phyloP scores from a whole-genome alignment of 1,140 invertebrate species.

The Conus ventricosus region DNA sequence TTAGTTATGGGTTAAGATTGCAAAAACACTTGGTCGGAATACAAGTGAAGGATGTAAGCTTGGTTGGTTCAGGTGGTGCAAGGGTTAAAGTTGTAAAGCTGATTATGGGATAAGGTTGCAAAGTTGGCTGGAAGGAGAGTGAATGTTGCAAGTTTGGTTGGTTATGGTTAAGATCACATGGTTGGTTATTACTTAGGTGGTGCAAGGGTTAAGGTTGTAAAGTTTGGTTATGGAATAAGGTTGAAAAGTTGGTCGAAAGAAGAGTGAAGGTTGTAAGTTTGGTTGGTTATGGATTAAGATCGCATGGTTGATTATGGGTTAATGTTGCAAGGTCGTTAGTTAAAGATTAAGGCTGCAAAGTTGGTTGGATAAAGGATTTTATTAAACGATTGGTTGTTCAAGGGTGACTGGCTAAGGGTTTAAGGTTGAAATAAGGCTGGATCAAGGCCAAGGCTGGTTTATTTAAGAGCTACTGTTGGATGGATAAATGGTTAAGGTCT shows the following conservation, averaged over 20 bases:
- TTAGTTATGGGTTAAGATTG: neutral
- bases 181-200: too few species aligned
- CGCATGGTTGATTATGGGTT: neutral
- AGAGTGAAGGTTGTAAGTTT: too few species aligned
- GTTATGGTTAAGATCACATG: neutral
- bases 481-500: too few species aligned
- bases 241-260: too few species aligned
- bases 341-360: neutral
- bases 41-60: too few species aligned
- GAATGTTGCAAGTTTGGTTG: neutral
- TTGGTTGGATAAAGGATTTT: too few species aligned
- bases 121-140: neutral
- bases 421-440: too few species aligned
- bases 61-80: too few species aligned
- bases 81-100: neutral
- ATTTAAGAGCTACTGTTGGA: too few species aligned
- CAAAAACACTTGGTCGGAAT: neutral
- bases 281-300: neutral
- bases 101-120: neutral
- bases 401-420: too few species aligned
- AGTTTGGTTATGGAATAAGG: neutral
- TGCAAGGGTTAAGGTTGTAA: neutral
- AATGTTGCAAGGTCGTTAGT: neutral
- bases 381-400: neutral
- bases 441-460: too few species aligned